These are phyloP conservation scores for Ailurus styani DNA, from an alignment of 2,113 vertebrate genomes.

Conservation along the genomic window DNA sequence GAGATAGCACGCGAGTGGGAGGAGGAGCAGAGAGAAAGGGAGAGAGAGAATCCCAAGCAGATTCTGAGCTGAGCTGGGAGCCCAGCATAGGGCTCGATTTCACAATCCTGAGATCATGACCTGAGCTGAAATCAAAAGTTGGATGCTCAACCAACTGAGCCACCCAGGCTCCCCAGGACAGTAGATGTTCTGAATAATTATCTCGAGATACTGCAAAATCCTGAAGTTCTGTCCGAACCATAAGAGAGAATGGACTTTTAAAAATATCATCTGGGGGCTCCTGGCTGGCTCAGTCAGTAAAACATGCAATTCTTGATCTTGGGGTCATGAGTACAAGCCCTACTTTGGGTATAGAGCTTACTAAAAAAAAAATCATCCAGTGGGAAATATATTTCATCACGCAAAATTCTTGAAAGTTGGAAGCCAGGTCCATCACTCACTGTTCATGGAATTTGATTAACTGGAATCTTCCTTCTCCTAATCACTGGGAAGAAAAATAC, in stretches of 20 bases:
- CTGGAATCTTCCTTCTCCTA: background rate
- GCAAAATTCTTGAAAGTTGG: background rate
- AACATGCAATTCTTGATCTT: background rate
- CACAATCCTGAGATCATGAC: background rate
- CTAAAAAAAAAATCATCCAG: background rate
- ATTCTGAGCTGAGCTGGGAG: background rate
- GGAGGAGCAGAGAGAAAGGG: background rate
- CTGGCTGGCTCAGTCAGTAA: background rate
- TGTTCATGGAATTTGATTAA: background rate
- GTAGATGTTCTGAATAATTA: background rate
- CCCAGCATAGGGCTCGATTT: background rate
- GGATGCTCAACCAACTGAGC: background rate
- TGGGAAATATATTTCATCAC: background rate
- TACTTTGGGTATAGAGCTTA: background rate
- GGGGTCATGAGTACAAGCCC: background rate
- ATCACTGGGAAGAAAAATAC: background rate
- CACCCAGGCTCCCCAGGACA: background rate
- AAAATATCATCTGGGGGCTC: background rate
- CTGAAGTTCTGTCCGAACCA: background rate
- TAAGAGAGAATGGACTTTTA: background rate
- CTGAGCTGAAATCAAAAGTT: background rate
- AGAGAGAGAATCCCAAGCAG: background rate
- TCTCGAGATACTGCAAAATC: background rate
- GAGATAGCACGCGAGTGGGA: too few species aligned
- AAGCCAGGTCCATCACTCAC: background rate